Base-by-base conservation (phyloP, 2,113 vertebrate genomes). In the Argyrosomus japonicus region DNA sequence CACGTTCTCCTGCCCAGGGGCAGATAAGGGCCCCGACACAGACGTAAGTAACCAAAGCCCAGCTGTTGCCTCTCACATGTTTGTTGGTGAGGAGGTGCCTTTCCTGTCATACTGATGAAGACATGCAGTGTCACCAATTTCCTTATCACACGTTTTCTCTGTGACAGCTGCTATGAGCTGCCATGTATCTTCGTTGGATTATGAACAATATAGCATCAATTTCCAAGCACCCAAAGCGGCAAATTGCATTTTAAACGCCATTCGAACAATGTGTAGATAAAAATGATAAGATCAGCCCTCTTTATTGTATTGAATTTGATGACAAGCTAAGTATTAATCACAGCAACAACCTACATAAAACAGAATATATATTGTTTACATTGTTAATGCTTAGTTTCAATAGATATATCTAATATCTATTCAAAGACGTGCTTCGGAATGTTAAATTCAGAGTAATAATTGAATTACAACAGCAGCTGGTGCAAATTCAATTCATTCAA, bases 11-110 rank as follows among this genome's bases (percentile, higher is more conserved):
- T 99, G 98, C 81, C 98, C 98, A 0, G 98, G 98, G 75, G 98
- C 96, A 6, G 98, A 99, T 91, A 99, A 99, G 93, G 98, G 98
- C 14, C 97, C 98, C 0, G 98, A 99, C 94, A 99, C 98, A 15
- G 98, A 99, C 69, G 98, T 99, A 92, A 99, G 98, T 99, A 96
- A 82, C 68, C 65, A 40, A 45, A 81, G 54, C 32, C 68, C 56
- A 87, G 74, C 87, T 85, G 84, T 68, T 82, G 29, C 68, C 27
- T 83, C 48, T 86, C 25, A 51, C 32, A 3, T 36, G 68, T 71
- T 81, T 79, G 61, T 62, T 6, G 3, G 27, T 21, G 53, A 76
- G 47, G 62, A 61, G 53, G 19, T 77, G 48, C 45, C 67, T 75
- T 83, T 57, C 48, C 67, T 86, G 48, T 72, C 79, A 84, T 87